These are phyloP conservation scores for Deilephila elpenor DNA, from an alignment of 2,888 invertebrate species.

Conservation along the genomic window DNA sequence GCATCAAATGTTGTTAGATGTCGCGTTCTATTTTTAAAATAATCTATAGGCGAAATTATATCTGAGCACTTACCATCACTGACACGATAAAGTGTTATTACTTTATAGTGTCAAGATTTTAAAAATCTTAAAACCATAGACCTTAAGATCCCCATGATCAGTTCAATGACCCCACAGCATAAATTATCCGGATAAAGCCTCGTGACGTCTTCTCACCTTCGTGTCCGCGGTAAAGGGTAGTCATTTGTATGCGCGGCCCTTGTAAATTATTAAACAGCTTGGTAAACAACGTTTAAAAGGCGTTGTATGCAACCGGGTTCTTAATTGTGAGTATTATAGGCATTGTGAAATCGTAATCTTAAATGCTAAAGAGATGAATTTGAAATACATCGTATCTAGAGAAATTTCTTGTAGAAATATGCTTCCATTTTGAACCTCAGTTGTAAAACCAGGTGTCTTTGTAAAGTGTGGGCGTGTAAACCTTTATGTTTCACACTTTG, in stretches of 20 bases:
- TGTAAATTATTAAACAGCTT: constrained; percentile 10
- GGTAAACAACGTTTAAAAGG: constrained; percentile 11
- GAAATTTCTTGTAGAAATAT: no score
- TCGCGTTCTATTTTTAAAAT: no score
- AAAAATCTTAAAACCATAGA: no score
- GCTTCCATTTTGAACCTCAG: no score
- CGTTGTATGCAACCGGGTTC: background rate
- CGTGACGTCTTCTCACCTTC: background rate
- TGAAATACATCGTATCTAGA: background rate
- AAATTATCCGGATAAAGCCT: constrained; percentile 2
- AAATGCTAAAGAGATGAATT: background rate
- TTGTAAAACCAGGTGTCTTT: no score
- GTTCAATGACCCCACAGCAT: constrained; percentile 2
- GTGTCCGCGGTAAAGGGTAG: background rate
- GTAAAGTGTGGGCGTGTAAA: no score
- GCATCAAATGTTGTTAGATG: no score
- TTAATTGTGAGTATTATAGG: background rate
- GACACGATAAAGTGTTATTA: no score
- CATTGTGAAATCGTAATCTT: background rate
- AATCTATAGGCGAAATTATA: no score
- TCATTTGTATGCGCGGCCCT: constrained; percentile 3
- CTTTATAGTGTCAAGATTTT: no score
- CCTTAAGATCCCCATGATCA: background rate
- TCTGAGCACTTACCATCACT: no score
- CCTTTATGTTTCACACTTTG: no score